Percentiles rank a stretch among this genome's conserved stretches.
These are phyloP conservation scores for Stichodactyla mertensii DNA, from an alignment of 64 coral and sea anemone genomes.

Conservation along the genomic window DNA sequence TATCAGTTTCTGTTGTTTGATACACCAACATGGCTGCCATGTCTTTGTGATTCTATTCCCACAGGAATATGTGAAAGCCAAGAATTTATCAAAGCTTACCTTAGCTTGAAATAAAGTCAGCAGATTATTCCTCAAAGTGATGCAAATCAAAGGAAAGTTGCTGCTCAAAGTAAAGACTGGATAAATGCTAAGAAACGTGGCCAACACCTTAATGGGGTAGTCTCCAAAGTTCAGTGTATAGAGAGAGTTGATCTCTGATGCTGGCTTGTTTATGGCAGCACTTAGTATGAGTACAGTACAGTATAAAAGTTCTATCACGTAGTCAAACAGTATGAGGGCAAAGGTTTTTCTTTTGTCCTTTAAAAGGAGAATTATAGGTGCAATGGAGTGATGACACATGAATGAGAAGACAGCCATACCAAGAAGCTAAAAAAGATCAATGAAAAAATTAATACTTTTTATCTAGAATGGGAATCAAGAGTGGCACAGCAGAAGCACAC, in stretches of 20 bases:
- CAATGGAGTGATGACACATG: slow-evolving; percentile 81
- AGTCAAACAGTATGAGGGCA: slow-evolving; percentile 49
- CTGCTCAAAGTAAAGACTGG: slow-evolving; percentile 84
- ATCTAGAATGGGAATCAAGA: neutral
- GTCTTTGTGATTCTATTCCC: neutral
- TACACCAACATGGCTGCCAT: neutral
- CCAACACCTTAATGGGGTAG: slow-evolving; percentile 44
- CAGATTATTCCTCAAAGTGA: slow-evolving; percentile 80
- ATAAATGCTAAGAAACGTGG: slow-evolving; percentile 73
- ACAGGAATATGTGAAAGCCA: too few relatives aligned
- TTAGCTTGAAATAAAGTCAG: slow-evolving; percentile 64
- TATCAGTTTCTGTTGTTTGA: too few relatives aligned
- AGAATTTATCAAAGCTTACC: slow-evolving; percentile 24
- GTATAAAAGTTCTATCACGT: slow-evolving; percentile 59
- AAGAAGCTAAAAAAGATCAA: slow-evolving; percentile 45
- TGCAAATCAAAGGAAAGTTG: slow-evolving; percentile 77
- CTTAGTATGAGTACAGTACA: slow-evolving; percentile 43
- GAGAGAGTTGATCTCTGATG: slow-evolving; percentile 61
- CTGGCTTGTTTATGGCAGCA: slow-evolving; percentile 63
- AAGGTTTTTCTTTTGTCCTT: slow-evolving; percentile 58
- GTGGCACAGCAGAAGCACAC: too few relatives aligned
- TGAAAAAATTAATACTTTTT: neutral
- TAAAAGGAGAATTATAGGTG: slow-evolving; percentile 65
- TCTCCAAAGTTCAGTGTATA: slow-evolving; percentile 83
- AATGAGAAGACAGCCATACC: slow-evolving; percentile 84